These are phyloP conservation scores for Myzus persicae DNA, from an alignment of 1,140 invertebrate species.

Conservation along the genomic window DNA sequence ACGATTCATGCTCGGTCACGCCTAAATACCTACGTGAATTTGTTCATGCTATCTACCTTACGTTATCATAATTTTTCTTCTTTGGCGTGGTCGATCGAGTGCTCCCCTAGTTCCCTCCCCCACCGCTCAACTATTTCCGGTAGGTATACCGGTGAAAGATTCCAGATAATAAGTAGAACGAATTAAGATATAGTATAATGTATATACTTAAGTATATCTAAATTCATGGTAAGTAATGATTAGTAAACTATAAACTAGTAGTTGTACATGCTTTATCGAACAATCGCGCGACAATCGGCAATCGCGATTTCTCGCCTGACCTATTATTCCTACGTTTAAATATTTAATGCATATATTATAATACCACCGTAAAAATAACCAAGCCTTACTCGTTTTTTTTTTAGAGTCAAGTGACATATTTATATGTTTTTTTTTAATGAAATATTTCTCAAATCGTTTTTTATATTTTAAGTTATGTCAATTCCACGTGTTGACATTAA, in stretches of 20 bases:
- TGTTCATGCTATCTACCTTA: background rate
- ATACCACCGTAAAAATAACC: background rate
- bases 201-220: too few relatives aligned
- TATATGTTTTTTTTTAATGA: background rate
- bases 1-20: background rate
- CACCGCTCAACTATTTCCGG: background rate
- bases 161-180: background rate
- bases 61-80: background rate
- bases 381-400: background rate
- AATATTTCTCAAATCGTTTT: background rate
- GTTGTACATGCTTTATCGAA: background rate
- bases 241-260: background rate
- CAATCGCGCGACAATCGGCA: background rate
- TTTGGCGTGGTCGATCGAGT: background rate
- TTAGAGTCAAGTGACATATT: background rate
- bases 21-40: background rate
- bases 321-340: background rate
- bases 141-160: background rate
- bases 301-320: background rate
- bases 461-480: background rate
- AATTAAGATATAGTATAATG: too few relatives aligned
- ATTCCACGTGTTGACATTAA: background rate
- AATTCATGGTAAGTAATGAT: too few relatives aligned
- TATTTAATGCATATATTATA: background rate
- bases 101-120: too few relatives aligned